These are phyloP conservation scores for Physocephala rufipes DNA, from an alignment of 2,888 invertebrate species.

Conservation along the genomic window DNA sequence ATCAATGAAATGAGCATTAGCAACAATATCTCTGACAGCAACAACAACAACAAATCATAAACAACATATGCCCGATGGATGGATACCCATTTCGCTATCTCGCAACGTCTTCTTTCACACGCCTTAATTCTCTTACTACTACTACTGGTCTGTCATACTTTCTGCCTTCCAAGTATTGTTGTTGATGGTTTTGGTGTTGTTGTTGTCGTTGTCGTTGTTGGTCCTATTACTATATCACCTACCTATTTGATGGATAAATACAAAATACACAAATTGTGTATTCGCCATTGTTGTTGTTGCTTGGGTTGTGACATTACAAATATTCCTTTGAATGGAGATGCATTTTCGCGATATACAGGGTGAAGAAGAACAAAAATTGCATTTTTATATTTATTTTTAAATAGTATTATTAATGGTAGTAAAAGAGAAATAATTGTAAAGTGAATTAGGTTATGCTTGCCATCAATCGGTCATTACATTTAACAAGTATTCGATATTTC, in stretches of 20 bases:
- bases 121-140: conserved; percentile 4
- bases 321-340: conserved; percentile 44
- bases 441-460: too few species aligned
- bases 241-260: conserved; percentile 66
- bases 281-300: conserved; percentile 54
- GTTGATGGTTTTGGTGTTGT: conserved; percentile 34
- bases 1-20: background rate
- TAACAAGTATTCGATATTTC: background rate
- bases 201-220: conserved; percentile 53
- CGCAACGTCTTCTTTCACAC: conserved; percentile 11
- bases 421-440: too few species aligned
- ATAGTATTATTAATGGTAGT: too few species aligned
- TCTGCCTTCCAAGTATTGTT: too few species aligned
- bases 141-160: too few species aligned
- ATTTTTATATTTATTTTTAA: too few species aligned
- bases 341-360: conserved; percentile 16
- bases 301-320: conserved; percentile 30
- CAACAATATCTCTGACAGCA: conserved; percentile 7
- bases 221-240: too few species aligned
- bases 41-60: conserved; percentile 8
- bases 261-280: conserved; percentile 64
- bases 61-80: background rate
- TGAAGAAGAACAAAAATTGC: background rate
- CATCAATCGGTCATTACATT: too few species aligned
- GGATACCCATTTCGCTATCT: too few species aligned